Conservation (phyloP, 2,113 vertebrate genomes). For the Condylura cristata region DNA sequence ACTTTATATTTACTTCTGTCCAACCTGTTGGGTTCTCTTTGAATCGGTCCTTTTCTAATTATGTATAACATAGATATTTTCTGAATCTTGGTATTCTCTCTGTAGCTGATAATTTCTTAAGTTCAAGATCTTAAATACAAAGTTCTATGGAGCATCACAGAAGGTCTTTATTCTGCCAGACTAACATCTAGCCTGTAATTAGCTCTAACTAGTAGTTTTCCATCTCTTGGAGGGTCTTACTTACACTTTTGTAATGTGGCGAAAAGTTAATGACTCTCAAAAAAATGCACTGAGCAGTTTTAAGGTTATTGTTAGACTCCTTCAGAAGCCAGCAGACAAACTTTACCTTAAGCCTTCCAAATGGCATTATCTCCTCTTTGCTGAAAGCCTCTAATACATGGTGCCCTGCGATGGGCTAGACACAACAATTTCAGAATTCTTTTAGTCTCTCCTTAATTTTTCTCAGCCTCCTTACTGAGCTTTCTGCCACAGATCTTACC, state of each 20-base stretch:
- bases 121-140: not conserved
- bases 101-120: not conserved
- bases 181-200: not conserved
- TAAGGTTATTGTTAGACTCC: not conserved
- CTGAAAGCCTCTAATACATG: not conserved
- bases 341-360: not conserved
- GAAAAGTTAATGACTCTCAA: not conserved
- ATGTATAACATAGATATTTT: not conserved
- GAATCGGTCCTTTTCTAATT: not conserved
- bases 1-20: not conserved
- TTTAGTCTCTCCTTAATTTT: not conserved
- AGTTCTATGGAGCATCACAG: not conserved
- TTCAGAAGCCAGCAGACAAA: not conserved
- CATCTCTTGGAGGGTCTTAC: not conserved
- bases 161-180: not conserved
- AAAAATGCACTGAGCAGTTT: not conserved
- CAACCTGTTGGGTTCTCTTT: not conserved
- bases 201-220: not conserved
- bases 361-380: not conserved
- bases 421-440: not conserved
- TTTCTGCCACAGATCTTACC: conserved; percentile 7
- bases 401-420: not conserved
- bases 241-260: not conserved
- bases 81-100: not conserved
- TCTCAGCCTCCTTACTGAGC: not conserved